Evolutionary conservation across 2,888 invertebrate species (phyloP), one percentile per base, ranked within the genome.

Genomic region (Eupelmus urozonus): DNA sequence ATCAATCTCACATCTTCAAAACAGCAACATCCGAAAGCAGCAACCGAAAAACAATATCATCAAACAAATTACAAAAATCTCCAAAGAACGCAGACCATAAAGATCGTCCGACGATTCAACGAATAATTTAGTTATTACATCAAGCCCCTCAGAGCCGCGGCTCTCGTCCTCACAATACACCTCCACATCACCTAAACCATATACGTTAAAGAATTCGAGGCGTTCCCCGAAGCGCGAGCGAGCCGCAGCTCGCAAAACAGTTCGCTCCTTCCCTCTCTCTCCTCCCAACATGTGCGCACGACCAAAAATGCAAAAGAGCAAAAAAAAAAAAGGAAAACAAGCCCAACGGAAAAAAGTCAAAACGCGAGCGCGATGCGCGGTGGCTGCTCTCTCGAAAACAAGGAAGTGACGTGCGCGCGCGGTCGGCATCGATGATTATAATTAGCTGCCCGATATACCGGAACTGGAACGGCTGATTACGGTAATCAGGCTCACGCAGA

Each of bases 361-460:
- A 16, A 20, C 53, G 20, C 25, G 34, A 27, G 40, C 55, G 34
- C 57, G 5, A 27, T 3, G 45, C 20, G 55, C 13, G 29, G 60
- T 20, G 34, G 20, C 29, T 16, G n/a, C 25, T 0, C 1, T 1
- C 29, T 34, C 9, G 34, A 34, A 34, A 85, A 87, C 86, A 83
- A 87, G 88, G 87, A 88, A 89, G 86, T 88, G 87, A 86, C 87
- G 87, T 87, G 83, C 85, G 77, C 87, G 87, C 87, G 83, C 85
- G 77, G 82, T 23, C 3, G 20, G 65, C 87, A 88, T 88, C 88
- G 88, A 89, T 89, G 88, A 89, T 90, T 88, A 87, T 90, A 89
- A 90, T 90, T 89, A 88, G 86, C n/a, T 57, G 59, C 23, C 85
- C 89, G 88, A 89, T 89, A 89, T 86, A 85, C 87, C 88, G 87